Evolutionary conservation across 2,888 invertebrate species (phyloP), one percentile per base, ranked within the genome.

Genomic region (Desoria tigrina): DNA sequence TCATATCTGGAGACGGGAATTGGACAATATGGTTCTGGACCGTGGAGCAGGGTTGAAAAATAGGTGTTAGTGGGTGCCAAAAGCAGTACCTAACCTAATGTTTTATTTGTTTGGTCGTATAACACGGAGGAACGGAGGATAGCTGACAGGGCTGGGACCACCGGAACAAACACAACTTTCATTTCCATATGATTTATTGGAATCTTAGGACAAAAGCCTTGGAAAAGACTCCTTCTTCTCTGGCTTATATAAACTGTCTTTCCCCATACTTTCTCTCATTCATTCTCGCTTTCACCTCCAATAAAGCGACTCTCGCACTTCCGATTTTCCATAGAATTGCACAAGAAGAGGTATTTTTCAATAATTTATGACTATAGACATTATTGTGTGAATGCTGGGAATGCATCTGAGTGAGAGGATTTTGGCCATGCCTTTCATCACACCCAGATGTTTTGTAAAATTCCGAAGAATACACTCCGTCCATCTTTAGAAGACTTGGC

Each of bases 171-270:
- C 23, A 26, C 6, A 26, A 24, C 24, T 51, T 51, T 51, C 51
- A 51, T 51, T 51, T 24, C 51, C 7, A 21, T 18, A 21, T 51
- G 51, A 51, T 51, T 51, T 51, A 51, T 51, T 51, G 51, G 16
- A 24, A 24, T 51, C 24, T 51, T 16, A 24, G 24, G 14, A 9
- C 11, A 4, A 24, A 24, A 21, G 6, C 4, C 16, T 6, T 4
- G n/a, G 6, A n/a, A 21, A 45, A 45, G 6, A 6, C 6, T 45
- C 45, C 21, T 45, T 45, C 45, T 45, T 45, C 21, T n/a, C 16
- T 45, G 16, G 16, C 16, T 18, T 18, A 45, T n/a, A 45, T 45
- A 45, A 45, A 45, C 16, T 45, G 45, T 16, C 45, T 45, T 16
- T 45, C n/a, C 21, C 45, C 39, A 11, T 39, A 45, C 21, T 45